These are phyloP conservation scores for Selene dorsalis DNA, from an alignment of 2,797 vertebrate genomes.

Conservation along the genomic window DNA sequence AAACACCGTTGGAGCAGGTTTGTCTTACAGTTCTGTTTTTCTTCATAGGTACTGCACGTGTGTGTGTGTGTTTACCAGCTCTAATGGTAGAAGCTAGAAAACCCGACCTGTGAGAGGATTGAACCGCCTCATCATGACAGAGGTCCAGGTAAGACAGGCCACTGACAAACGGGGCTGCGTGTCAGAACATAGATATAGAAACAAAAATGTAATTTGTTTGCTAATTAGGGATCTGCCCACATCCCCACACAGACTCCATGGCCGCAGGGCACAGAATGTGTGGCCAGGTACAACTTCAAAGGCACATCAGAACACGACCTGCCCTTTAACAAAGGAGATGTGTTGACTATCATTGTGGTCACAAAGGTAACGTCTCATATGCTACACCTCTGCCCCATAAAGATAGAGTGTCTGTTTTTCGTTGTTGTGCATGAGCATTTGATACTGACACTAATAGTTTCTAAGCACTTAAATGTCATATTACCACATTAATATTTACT, in stretches of 20 bases:
- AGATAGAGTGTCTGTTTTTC: not conserved
- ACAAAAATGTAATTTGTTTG: slow-evolving; percentile 1
- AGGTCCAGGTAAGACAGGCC: slow-evolving; percentile 74
- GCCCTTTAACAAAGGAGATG: slow-evolving; percentile 95
- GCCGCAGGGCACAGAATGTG: slow-evolving; percentile 95
- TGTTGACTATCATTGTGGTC: slow-evolving; percentile 93
- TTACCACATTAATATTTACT: slow-evolving; percentile 8
- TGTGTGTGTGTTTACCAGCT: slow-evolving; percentile 64
- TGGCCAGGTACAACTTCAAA: slow-evolving; percentile 96
- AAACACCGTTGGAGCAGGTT: not conserved
- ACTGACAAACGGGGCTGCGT: not conserved
- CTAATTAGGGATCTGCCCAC: not conserved
- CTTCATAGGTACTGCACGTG: slow-evolving; percentile 44
- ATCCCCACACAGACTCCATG: slow-evolving; percentile 83
- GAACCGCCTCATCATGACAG: slow-evolving; percentile 77
- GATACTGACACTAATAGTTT: not conserved
- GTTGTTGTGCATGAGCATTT: not conserved
- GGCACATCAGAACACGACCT: slow-evolving; percentile 95
- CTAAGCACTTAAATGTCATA: not conserved
- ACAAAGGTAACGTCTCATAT: slow-evolving; percentile 88
- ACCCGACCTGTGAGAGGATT: slow-evolving; percentile 77
- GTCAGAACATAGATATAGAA: slow-evolving; percentile 1
- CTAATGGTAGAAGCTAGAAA: slow-evolving; percentile 81
- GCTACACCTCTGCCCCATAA: not conserved
- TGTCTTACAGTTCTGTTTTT: slow-evolving; percentile 12